A percentile compares a stretch with the other conserved stretches of the same genome.
phyloP scores from a whole-genome alignment of 2,797 vertebrate genomes.

The Rhynchonycteris naso region DNA sequence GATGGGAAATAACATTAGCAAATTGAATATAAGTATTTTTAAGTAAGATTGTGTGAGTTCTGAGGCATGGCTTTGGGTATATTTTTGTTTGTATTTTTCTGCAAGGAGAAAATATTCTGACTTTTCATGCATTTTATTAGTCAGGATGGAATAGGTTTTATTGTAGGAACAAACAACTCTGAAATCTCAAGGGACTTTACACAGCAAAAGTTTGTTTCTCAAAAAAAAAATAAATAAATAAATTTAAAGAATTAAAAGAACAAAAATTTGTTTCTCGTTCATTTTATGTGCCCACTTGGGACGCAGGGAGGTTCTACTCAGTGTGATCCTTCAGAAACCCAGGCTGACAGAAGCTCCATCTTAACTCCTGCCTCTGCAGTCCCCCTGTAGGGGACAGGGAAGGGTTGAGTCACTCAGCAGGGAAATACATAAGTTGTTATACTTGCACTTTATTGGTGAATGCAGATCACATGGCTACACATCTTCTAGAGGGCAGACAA shows the following conservation, averaged over 20 bases:
- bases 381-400: neutral
- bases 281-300: neutral
- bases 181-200: neutral
- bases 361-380: neutral
- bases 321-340: neutral
- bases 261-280: neutral
- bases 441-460: neutral
- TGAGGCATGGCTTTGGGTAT: neutral
- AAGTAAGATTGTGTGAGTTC: neutral
- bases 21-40: neutral
- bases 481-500: neutral
- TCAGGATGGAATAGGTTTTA: conserved; percentile 40
- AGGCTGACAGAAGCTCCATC: neutral
- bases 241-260: neutral
- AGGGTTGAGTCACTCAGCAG: neutral
- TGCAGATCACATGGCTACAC: neutral
- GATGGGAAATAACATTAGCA: neutral
- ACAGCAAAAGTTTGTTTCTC: neutral
- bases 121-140: neutral
- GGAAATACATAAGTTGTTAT: neutral
- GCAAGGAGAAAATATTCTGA: too few relatives aligned
- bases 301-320: neutral
- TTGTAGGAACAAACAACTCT: neutral
- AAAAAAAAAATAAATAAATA: too few relatives aligned
- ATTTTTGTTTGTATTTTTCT: neutral